Conservation (phyloP, 2,888 invertebrate genomes). For the Drosophila bunnanda region DNA sequence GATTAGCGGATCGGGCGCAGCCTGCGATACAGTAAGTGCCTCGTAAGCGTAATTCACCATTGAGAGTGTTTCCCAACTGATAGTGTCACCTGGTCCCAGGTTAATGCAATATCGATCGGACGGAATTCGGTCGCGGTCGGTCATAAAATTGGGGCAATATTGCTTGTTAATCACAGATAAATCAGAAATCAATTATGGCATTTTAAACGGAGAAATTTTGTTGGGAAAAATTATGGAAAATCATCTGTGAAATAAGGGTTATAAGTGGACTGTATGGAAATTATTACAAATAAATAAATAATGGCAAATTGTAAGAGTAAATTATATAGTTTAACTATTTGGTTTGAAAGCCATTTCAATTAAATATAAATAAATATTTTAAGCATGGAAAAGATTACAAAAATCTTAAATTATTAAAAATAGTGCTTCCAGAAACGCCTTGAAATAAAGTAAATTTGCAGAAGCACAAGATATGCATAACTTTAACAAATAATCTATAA, state of each 20-base stretch:
- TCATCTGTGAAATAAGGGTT: background rate
- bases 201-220: background rate
- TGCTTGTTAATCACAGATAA: constrained; percentile 12
- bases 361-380: background rate
- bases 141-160: constrained; percentile 2
- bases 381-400: too few relatives aligned
- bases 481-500: background rate
- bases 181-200: background rate
- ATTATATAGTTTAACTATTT: background rate
- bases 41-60: constrained; percentile 24
- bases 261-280: constrained; percentile 1
- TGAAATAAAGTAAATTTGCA: background rate
- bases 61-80: constrained; percentile 28
- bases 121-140: constrained; percentile 16
- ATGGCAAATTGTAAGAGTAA: too few relatives aligned
- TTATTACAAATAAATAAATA: background rate
- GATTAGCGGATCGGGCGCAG: constrained; percentile 54
- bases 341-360: background rate
- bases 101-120: constrained; percentile 8
- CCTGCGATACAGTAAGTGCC: constrained; percentile 65
- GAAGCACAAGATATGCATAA: background rate
- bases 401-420: background rate
- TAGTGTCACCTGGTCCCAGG: background rate
- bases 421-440: background rate
- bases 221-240: background rate